A percentile compares a stretch with the other conserved stretches of the same genome.
These are phyloP conservation scores for Sipha maydis DNA, from an alignment of 2,888 invertebrate species.

Conservation along the genomic window DNA sequence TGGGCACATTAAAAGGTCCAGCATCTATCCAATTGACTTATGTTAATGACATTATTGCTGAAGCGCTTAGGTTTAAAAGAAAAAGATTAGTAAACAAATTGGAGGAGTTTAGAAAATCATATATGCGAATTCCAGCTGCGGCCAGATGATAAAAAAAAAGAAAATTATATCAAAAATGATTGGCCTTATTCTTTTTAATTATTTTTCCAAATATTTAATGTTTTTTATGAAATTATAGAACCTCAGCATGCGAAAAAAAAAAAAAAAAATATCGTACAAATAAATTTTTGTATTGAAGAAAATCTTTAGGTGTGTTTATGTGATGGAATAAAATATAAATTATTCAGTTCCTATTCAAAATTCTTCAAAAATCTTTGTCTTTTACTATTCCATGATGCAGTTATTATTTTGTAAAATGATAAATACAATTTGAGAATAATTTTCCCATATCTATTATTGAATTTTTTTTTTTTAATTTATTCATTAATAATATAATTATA, in stretches of 20 bases:
- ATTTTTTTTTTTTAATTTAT: conserved; percentile 37
- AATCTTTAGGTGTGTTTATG: conserved; percentile 6
- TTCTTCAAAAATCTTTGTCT: conserved; percentile 8
- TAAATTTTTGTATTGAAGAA: conserved; percentile 34
- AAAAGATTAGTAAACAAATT: conserved; percentile 76
- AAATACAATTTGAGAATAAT: conserved; percentile 9
- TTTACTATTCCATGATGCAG: conserved; percentile 2
- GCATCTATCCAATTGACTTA: conserved; percentile 77
- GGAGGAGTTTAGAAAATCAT: conserved; percentile 70
- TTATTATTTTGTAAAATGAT: conserved; percentile 43
- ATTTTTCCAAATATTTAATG: conserved; percentile 2
- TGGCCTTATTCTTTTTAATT: conserved; percentile 33
- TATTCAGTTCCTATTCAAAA: conserved; percentile 44
- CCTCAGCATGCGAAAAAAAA: background rate
- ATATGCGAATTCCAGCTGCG: conserved; percentile 53
- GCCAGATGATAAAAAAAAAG: conserved; percentile 58
- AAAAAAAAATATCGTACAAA: conserved; percentile 12
- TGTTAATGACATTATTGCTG: conserved; percentile 78
- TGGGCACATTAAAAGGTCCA: conserved; percentile 78
- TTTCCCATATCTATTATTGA: conserved; percentile 22
- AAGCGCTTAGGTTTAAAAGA: conserved; percentile 82
- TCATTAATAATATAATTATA: conserved; percentile 34
- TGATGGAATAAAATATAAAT: conserved; percentile 11
- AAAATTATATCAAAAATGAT: conserved; percentile 5
- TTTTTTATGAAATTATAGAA: background rate